Conservation (phyloP, 2,888 invertebrate species). For the Chymomyza amoena region DNA sequence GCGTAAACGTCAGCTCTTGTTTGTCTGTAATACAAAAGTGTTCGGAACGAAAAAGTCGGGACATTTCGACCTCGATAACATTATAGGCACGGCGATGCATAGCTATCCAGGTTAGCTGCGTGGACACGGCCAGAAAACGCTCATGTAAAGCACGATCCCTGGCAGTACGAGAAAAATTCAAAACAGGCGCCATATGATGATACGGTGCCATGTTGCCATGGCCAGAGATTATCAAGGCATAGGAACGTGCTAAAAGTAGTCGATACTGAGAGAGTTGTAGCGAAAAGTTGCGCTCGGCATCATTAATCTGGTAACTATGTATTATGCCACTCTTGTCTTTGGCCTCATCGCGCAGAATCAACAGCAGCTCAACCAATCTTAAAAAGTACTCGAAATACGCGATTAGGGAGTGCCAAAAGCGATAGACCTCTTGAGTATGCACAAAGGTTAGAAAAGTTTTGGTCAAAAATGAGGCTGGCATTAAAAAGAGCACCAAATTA, state of each 20-base stretch:
- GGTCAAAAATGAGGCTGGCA: slow-evolving; percentile 56
- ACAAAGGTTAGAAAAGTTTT: slow-evolving; percentile 60
- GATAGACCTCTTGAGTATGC: slow-evolving; percentile 52
- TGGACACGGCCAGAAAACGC: slow-evolving; percentile 60
- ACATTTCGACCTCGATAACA: slow-evolving; percentile 67
- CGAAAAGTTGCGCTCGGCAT: slow-evolving; percentile 62
- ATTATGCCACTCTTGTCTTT: slow-evolving; percentile 29
- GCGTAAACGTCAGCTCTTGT: slow-evolving; percentile 43
- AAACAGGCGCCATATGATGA: slow-evolving; percentile 60
- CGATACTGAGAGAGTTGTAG: slow-evolving; percentile 63
- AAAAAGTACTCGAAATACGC: slow-evolving; percentile 73
- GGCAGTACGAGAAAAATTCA: slow-evolving; percentile 56
- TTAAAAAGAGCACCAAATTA: slow-evolving; percentile 63
- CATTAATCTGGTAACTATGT: slow-evolving; percentile 52
- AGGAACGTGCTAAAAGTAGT: slow-evolving; percentile 65
- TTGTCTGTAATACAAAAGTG: slow-evolving; percentile 60
- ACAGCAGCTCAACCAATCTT: slow-evolving; percentile 63
- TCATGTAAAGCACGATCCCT: slow-evolving; percentile 63
- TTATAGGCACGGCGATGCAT: slow-evolving; percentile 65
- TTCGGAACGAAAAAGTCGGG: slow-evolving; percentile 70
- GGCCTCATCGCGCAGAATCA: slow-evolving; percentile 67
- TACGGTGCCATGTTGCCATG: slow-evolving; percentile 52
- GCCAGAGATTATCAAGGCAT: slow-evolving; percentile 62
- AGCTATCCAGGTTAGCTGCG: slow-evolving; percentile 68
- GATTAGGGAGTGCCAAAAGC: slow-evolving; percentile 65